Evolutionary conservation across 2,113 vertebrate genomes (phyloP).

Genomic region (Nymphicus hollandicus): DNA sequence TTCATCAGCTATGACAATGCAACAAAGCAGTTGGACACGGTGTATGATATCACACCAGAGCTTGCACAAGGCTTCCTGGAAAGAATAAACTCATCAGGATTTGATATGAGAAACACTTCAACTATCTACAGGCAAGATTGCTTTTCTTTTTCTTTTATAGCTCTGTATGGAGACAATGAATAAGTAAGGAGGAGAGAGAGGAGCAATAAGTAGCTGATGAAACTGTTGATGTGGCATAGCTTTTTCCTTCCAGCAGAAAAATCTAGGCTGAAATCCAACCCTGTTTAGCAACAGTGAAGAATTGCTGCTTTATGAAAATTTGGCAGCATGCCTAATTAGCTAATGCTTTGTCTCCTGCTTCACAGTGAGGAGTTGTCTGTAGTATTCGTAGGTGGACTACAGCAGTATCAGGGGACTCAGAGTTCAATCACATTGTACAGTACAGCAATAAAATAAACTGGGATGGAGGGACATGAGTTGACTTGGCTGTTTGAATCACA

Average conservation of each 20-base stretch:
- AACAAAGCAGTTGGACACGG: slow-evolving; percentile 80
- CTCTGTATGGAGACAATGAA: not conserved
- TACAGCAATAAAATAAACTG: not conserved
- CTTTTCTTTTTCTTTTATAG: not conserved
- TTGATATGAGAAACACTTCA: slow-evolving; percentile 78
- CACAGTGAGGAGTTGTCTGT: not conserved
- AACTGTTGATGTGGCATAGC: not conserved
- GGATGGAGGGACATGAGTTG: not conserved
- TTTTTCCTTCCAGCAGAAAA: not conserved
- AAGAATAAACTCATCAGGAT: slow-evolving; percentile 73
- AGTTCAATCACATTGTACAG: not conserved
- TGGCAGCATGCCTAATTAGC: not conserved
- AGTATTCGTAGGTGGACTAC: not conserved
- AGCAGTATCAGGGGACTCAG: not conserved
- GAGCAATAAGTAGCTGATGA: not conserved
- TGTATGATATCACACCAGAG: slow-evolving; percentile 77
- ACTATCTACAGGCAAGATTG: slow-evolving; percentile 77
- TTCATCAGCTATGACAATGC: slow-evolving; percentile 84
- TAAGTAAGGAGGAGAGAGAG: not conserved
- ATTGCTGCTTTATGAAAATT: not conserved
- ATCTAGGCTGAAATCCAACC: not conserved
- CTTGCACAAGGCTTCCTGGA: slow-evolving; percentile 76
- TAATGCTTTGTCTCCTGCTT: not conserved
- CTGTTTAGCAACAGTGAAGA: slow-evolving; percentile 8
- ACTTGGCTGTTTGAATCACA: not conserved